These are phyloP conservation scores for Leucosticte australis DNA, from an alignment of 2,113 vertebrate genomes.

Conservation along the genomic window DNA sequence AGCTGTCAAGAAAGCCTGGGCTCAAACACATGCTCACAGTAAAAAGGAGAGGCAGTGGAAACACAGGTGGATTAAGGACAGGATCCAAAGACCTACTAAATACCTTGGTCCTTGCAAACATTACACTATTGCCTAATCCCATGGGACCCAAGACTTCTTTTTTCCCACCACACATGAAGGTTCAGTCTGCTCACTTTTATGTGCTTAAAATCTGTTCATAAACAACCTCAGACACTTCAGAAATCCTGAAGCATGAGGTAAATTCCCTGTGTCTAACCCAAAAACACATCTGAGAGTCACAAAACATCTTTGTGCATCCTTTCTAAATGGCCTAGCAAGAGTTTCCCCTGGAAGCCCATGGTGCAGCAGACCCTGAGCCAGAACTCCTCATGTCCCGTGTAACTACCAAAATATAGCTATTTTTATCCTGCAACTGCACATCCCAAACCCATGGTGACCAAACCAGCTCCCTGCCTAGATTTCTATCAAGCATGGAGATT, in stretches of 20 bases:
- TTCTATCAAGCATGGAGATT: neutral
- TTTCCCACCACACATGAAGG: neutral
- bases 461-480: neutral
- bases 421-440: neutral
- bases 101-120: neutral
- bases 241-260: neutral
- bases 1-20: fast-evolving
- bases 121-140: fast-evolving
- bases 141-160: neutral
- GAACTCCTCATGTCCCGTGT: neutral
- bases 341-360: neutral
- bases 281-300: neutral
- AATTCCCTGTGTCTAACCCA: neutral
- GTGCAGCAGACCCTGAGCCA: neutral
- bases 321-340: neutral
- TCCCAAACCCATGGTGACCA: neutral
- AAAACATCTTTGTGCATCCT: neutral
- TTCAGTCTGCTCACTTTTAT: neutral
- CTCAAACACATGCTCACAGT: neutral
- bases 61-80: neutral
- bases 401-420: neutral
- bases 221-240: neutral
- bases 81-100: neutral
- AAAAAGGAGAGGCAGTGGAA: neutral
- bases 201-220: neutral